phyloP scores from a whole-genome alignment of 1,140 invertebrate genomes.

The Bemisia tabaci region DNA sequence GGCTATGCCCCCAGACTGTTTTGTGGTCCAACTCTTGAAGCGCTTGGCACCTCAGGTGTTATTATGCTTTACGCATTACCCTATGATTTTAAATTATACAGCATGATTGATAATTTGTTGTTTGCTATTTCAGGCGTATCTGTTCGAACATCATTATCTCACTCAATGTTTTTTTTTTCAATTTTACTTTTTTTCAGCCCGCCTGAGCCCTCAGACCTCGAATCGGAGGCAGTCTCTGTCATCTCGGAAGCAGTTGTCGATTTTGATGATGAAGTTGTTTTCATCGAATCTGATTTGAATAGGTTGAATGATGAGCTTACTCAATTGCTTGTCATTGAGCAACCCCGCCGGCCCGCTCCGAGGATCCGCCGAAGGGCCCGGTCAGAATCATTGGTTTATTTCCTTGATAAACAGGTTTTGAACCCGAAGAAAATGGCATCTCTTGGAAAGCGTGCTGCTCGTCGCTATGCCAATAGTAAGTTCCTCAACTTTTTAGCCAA shows the following conservation, averaged over 20 bases:
- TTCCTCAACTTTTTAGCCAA: background rate
- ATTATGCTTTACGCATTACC: too few relatives aligned
- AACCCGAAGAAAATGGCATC: background rate
- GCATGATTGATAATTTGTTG: too few relatives aligned
- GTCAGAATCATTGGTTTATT: background rate
- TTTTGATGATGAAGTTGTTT: background rate
- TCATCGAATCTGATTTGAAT: background rate
- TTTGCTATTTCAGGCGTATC: too few relatives aligned
- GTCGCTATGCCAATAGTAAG: background rate
- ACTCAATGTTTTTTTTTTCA: too few relatives aligned
- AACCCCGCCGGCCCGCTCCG: background rate
- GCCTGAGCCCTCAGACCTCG: background rate
- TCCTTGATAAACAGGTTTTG: background rate
- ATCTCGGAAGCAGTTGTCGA: background rate
- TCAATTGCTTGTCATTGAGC: background rate
- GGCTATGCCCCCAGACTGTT: too few relatives aligned
- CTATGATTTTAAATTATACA: too few relatives aligned
- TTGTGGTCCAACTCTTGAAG: too few relatives aligned
- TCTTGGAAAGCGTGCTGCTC: background rate
- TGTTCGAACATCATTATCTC: too few relatives aligned
- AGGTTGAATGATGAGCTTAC: background rate
- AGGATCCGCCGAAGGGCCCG: background rate
- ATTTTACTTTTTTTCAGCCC: background rate
- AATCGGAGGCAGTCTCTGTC: background rate
- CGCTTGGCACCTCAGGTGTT: too few relatives aligned